Conservation (phyloP, 2,797 vertebrate species). For the Gobio occitaniae region DNA sequence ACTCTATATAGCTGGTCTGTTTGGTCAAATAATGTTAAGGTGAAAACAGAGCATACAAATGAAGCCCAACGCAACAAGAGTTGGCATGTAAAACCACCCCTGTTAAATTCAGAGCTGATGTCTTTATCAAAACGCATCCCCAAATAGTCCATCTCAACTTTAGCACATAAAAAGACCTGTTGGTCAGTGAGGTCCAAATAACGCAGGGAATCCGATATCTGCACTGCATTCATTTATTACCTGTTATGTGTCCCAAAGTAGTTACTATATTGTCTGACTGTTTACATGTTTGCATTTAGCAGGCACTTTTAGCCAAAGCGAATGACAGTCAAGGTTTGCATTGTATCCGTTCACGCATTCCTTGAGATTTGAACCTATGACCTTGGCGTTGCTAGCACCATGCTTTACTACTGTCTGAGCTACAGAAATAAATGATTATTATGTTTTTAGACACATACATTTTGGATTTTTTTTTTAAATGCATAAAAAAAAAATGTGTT, state of each 20-base stretch:
- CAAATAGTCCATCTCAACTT: conserved; percentile 8
- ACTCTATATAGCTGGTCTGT: not conserved
- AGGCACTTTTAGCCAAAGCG: not conserved
- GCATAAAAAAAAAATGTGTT: not conserved
- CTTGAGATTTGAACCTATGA: not conserved
- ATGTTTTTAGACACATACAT: not conserved
- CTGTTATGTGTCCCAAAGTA: not conserved
- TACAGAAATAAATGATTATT: not conserved
- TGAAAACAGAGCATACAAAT: not conserved
- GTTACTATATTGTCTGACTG: not conserved
- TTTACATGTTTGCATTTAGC: not conserved
- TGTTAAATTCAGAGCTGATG: conserved; percentile 7
- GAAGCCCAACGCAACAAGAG: not conserved
- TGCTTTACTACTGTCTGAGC: not conserved
- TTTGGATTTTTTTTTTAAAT: not conserved
- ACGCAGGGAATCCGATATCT: conserved; percentile 45
- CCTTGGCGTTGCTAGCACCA: not conserved
- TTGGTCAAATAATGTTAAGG: not conserved
- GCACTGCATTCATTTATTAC: not conserved
- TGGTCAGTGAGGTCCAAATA: conserved; percentile 10
- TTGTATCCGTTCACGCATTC: not conserved
- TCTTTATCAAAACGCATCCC: conserved; percentile 1
- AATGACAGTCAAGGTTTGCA: not conserved
- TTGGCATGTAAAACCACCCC: not conserved
- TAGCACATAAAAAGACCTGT: conserved; percentile 20